Percentiles rank a stretch among this genome's conserved stretches.
Evolutionary conservation across 1,140 invertebrate species (phyloP).

Genomic region (Odontomachus brunneus): DNA sequence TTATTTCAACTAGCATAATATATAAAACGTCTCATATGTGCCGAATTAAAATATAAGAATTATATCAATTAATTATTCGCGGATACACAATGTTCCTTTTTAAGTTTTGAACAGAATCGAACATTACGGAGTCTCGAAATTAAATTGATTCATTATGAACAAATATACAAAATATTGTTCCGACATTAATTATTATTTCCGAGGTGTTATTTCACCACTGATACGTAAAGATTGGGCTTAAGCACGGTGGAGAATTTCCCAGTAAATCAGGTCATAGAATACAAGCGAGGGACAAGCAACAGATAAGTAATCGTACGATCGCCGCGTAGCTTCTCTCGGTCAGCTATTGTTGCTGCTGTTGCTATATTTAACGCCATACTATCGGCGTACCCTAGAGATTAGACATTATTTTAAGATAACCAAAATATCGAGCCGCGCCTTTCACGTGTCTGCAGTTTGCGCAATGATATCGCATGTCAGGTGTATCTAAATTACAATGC

Average conservation of each 20-base stretch:
- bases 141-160: background rate
- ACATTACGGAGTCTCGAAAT: background rate
- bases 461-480: slow-evolving; percentile 33
- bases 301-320: slow-evolving; percentile 20
- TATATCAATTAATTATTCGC: too few relatives aligned
- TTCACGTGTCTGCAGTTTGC: background rate
- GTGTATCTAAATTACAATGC: slow-evolving; percentile 48
- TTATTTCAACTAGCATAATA: too few relatives aligned
- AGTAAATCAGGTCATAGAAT: background rate
- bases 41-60: too few relatives aligned
- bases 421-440: slow-evolving; percentile 30
- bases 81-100: too few relatives aligned
- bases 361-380: slow-evolving; percentile 32
- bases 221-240: too few relatives aligned
- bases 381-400: background rate
- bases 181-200: slow-evolving; percentile 7
- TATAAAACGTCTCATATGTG: too few relatives aligned
- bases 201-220: slow-evolving; percentile 15
- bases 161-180: background rate
- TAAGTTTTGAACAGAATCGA: background rate
- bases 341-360: slow-evolving; percentile 44
- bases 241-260: too few relatives aligned
- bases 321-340: slow-evolving; percentile 26
- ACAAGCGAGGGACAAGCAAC: background rate
- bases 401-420: slow-evolving; percentile 40